phyloP scores from a whole-genome alignment of 37 sponge, comb jelly and placozoan species.

The Chondrilla cf. caribensis region DNA sequence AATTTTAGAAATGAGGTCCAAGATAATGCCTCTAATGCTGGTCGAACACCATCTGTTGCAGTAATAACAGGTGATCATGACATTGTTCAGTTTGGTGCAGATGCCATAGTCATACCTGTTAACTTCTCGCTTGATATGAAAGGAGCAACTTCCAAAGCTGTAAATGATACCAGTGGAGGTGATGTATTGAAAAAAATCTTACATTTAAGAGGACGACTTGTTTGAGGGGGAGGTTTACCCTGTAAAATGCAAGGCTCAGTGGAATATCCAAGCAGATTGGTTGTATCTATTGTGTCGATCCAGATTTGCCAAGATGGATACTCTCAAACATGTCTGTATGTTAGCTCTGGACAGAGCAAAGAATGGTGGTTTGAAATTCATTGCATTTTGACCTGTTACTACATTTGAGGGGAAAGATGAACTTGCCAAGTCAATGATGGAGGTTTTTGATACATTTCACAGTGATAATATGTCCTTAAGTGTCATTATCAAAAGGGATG shows the following conservation, averaged over 20 bases:
- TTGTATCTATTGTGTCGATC: no score
- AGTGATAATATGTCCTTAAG: not conserved
- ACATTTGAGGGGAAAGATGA: not conserved
- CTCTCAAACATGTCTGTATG: conserved; percentile 21
- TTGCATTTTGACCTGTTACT: conserved; percentile 54
- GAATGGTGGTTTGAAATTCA: conserved; percentile 22
- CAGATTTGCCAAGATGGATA: no score
- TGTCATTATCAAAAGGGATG: not conserved
- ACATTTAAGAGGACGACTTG: no score
- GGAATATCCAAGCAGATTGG: no score
- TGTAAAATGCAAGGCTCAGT: no score
- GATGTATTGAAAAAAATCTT: not conserved
- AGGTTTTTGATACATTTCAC: not conserved
- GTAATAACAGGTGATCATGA: not conserved
- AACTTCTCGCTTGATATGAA: not conserved
- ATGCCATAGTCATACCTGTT: conserved; percentile 6
- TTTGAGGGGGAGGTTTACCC: no score
- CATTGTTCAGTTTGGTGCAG: not conserved
- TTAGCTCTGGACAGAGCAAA: conserved; percentile 27
- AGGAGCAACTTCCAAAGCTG: not conserved
- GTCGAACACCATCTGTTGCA: no score
- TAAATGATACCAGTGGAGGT: not conserved
- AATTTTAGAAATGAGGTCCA: no score
- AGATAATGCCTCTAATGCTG: no score
- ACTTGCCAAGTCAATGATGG: not conserved